Evolutionary conservation across 2,888 invertebrate species (phyloP), one percentile per base, ranked within the genome.

Genomic region (Nemotelus nigrinus): DNA sequence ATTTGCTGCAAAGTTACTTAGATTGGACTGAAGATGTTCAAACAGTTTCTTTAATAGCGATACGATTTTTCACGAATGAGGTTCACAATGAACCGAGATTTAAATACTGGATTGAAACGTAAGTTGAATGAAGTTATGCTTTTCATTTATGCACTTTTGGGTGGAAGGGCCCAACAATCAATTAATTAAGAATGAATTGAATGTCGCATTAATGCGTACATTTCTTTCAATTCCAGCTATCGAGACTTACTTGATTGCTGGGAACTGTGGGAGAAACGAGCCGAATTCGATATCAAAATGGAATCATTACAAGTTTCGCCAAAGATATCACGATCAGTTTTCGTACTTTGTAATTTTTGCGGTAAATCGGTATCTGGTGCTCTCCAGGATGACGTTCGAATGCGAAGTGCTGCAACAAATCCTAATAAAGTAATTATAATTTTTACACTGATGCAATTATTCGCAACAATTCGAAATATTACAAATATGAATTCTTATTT

Each of bases 291-390:
- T 88, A 95, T 96, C 81, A 91, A 92, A 84, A 90, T 93, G 86
- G 90, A 91, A 83, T 88, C 88, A 53, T 88, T 88, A 81, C 89
- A 90, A 81, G 88, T 89, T 8, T 86, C 89, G 55, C 89, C 90
- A 78, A 90, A 89, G 82, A 89, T 90, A 3, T 87, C 90, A 0
- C 90, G 90, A 81, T 91, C 91, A 25, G 93, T 95, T 53, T 94
- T 92, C 84, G 92, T 97, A 77, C 93, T 96, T 3, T 98, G 98
- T 88, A 96, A 95, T 84, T 98, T 96, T 88, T 98, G 98, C 88
- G 96, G 96, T 72, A 97, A 97, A 88, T 94, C 95, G 80, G 94
- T 98, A 81, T 94, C 95, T 0, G 93, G 94, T 80, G 91, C 90
- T 68, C 90, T 94, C 87, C 91, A 93, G 82, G 92, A 92, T n/a